Conservation (phyloP, 2,113 vertebrate species). For the Pachycephala philippinensis region DNA sequence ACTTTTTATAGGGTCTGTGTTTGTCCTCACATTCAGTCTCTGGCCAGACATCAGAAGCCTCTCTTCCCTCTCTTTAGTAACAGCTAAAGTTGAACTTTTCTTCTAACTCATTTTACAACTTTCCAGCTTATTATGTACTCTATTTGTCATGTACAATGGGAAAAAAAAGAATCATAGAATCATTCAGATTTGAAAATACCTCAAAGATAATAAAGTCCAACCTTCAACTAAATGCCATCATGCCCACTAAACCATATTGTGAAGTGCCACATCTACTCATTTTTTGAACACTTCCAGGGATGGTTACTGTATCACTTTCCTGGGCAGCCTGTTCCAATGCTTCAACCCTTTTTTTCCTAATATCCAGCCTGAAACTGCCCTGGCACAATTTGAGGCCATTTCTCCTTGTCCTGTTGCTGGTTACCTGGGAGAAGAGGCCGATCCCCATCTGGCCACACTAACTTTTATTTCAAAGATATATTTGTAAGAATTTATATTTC, state of each 20-base stretch:
- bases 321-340: not conserved
- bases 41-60: not conserved
- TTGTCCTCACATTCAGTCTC: not conserved
- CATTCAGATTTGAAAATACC: not conserved
- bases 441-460: not conserved
- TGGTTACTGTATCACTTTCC: not conserved
- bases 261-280: not conserved
- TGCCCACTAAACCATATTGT: not conserved
- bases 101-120: not conserved
- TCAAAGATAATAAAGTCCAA: not conserved
- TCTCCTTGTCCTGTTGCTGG: not conserved
- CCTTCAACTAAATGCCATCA: not conserved
- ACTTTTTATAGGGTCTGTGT: not conserved
- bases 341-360: not conserved
- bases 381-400: not conserved
- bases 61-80: not conserved
- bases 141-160: not conserved
- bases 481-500: not conserved
- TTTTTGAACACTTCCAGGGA: not conserved
- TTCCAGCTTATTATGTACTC: not conserved
- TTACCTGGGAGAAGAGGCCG: not conserved
- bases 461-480: not conserved
- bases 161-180: not conserved
- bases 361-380: not conserved
- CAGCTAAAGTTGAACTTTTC: not conserved